Conservation (phyloP, 2,888 invertebrate species). For the Hydrotaea diabolus region DNA sequence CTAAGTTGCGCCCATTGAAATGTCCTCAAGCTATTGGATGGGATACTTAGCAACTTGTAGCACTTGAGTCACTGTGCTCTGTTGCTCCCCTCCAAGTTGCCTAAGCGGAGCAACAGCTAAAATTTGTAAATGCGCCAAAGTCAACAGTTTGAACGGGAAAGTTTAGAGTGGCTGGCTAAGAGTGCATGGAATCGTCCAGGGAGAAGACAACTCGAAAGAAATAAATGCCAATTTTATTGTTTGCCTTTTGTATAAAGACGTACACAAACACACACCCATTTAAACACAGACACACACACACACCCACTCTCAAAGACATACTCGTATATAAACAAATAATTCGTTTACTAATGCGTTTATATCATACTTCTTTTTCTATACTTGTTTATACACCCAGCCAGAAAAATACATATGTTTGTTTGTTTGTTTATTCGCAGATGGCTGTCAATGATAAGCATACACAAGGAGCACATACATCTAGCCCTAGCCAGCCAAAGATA, state of each 20-base stretch:
- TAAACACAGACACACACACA: neutral
- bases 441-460: conserved; percentile 12
- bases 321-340: conserved; percentile 39
- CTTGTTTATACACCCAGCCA: neutral
- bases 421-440: conserved; percentile 10
- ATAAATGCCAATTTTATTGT: conserved; percentile 49
- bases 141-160: conserved; percentile 43
- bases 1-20: too few relatives aligned
- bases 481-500: neutral
- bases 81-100: neutral
- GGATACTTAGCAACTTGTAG: neutral
- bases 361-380: neutral
- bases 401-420: neutral
- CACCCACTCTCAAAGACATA: neutral
- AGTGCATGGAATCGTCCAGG: conserved; percentile 9
- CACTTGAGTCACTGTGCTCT: neutral
- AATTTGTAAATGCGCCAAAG: conserved; percentile 14
- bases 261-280: neutral
- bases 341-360: conserved; percentile 16
- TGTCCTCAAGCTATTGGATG: too few relatives aligned
- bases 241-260: conserved; percentile 26
- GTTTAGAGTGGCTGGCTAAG: neutral
- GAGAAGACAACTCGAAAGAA: conserved; percentile 13
- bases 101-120: conserved; percentile 10
- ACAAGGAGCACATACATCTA: too few relatives aligned